These are phyloP conservation scores for Sebastes fasciatus DNA, from an alignment of 2,113 vertebrate genomes.

Conservation along the genomic window DNA sequence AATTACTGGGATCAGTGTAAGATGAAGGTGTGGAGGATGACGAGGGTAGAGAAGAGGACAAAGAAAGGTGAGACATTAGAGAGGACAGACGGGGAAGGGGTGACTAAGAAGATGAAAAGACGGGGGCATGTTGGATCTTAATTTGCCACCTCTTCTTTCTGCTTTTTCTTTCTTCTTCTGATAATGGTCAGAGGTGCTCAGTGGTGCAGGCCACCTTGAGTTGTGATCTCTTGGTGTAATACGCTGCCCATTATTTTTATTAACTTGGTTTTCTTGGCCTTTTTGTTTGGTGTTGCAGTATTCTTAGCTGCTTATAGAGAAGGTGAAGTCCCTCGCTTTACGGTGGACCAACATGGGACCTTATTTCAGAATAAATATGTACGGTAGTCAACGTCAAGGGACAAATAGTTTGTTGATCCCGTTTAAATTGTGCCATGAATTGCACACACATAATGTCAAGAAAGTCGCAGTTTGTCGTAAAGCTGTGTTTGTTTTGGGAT, in stretches of 20 bases:
- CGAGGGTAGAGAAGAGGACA: neutral
- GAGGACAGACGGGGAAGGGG: neutral
- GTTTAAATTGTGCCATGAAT: no score
- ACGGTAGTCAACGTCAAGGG: no score
- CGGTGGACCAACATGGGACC: no score
- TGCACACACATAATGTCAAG: no score
- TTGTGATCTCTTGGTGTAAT: neutral
- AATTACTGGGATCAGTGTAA: conserved; percentile 33
- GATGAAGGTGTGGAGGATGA: conserved; percentile 16
- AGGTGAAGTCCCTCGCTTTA: no score
- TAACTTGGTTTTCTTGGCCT: neutral
- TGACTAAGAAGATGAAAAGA: neutral
- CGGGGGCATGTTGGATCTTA: neutral
- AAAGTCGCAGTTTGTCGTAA: no score
- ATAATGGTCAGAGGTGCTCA: neutral
- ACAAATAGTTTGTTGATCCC: no score
- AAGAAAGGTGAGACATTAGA: neutral
- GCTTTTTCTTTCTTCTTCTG: neutral
- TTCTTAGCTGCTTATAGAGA: neutral
- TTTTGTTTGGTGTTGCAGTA: neutral
- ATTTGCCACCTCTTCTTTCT: neutral
- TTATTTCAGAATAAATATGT: no score
- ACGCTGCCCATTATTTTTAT: neutral
- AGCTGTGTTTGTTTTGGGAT: no score
- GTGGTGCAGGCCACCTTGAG: neutral